Evolutionary conservation across 92 coral and sea anemone species (phyloP).

Genomic region (Zoanthus gigantus): DNA sequence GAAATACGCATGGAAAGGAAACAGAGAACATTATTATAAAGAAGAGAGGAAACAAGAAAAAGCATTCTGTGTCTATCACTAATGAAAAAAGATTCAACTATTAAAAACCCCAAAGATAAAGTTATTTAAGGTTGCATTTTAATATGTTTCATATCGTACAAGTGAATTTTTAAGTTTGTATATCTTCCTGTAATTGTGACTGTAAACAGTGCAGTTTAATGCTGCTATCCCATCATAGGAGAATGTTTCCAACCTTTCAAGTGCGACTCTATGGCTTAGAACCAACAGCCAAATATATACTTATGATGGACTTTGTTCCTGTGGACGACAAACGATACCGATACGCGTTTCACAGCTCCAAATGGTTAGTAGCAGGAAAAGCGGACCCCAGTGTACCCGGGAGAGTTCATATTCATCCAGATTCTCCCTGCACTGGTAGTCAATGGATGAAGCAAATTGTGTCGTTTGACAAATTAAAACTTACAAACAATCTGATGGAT

Average conservation of each 20-base stretch:
- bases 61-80: no score
- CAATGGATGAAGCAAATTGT: slow-evolving; percentile 99
- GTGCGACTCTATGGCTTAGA: slow-evolving; percentile 93
- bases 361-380: slow-evolving; percentile 99
- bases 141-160: no score
- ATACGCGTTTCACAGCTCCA: slow-evolving; percentile 99
- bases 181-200: no score
- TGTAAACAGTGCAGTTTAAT: no score
- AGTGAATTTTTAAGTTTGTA: no score
- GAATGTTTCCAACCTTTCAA: slow-evolving; percentile 98
- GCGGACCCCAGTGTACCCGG: slow-evolving; percentile 99
- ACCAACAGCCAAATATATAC: slow-evolving; percentile 88
- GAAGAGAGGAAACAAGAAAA: no score
- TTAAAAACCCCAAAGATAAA: no score
- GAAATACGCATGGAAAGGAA: no score
- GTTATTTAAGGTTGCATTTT: no score
- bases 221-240: slow-evolving; percentile 40
- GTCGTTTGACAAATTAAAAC: slow-evolving; percentile 97
- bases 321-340: slow-evolving; percentile 99
- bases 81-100: no score
- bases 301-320: slow-evolving; percentile 99
- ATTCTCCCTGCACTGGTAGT: slow-evolving; percentile 98
- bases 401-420: slow-evolving; percentile 98
- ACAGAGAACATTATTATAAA: no score
- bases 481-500: slow-evolving; percentile 98